Evolutionary conservation across 2,888 invertebrate genomes (phyloP), one percentile per base, ranked within the genome.

Genomic region (Synanthedon vespiformis): DNA sequence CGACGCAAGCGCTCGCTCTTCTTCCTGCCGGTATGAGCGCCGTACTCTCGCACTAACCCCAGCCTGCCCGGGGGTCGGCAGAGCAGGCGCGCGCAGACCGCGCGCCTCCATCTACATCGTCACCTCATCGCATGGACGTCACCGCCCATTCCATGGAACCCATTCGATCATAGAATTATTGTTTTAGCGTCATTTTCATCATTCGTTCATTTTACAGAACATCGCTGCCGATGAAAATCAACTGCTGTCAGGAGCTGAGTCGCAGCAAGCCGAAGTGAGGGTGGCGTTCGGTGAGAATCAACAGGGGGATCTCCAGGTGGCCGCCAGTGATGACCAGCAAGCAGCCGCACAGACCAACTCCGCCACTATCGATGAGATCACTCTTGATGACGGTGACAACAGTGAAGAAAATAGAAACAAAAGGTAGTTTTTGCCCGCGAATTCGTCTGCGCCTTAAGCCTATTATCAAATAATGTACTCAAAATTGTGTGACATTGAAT

Each of bases 401-500:
- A 92, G 91, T 67, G 92, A 94, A 70, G 93, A 94, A 74, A 93
- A 93, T 78, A 90, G 95, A 70, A 93, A 94, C 80, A 95, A 95
- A 79, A 90, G 95, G 88, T 86, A 57, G 1, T 11, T 48, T 14
- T 18, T 48, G 44, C 5, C n/a, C 5, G n/a, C 18, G 18, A 18
- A 2, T 18, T 18, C 2, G 3, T 2, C 3, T 3, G n/a, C n/a
- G 18, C 18, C 18, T 18, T 18, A 18, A 18, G 18, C 18, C 2
- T 22, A 22, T 22, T 22, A 22, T 22, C 22, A 22, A 22, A 22
- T 22, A 22, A 4, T 18, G 2, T 18, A 18, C 4, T 22, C 22
- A 22, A 18, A 18, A 2, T 3, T 18, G 2, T 3, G 2, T 18
- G 18, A 4, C 22, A 22, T 22, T 22, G 4, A 4, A 16, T 16